Base-by-base conservation (phyloP, 1,140 invertebrate genomes). In the Halesus radiatus region DNA sequence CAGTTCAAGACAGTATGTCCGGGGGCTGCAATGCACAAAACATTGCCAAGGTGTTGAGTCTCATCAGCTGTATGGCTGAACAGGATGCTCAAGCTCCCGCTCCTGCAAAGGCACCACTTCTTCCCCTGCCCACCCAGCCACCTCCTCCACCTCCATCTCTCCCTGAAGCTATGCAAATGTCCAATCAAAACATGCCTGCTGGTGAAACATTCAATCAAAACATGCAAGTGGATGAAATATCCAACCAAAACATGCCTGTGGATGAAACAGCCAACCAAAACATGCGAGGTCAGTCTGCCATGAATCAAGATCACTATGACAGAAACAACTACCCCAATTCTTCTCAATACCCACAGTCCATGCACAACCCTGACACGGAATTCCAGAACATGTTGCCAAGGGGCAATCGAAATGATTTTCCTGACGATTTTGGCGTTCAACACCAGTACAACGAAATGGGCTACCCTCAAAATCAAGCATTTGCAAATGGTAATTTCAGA, bases 31-130 rank as follows among this genome's bases (percentile, higher is more conserved):
- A 54, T 74, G 23, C 72, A 8, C 10, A 74, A 74, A 54, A 52
- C n/a, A 76, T 76, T 20, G 53, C 54, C 15, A 60, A 76, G 22
- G 56, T 76, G 16, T 76, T 76, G 22, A 76, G 56, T 58, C 53
- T 76, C 22, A 62, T 76, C 7, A 32, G 32, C 3, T 60, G 56
- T 32, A 45, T 76, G 26, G 32, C 74, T 13, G 32, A 26, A 18
- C 74, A 76, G 50, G 32, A n/a, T 72, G 20, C 68, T 50, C 10
- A 13, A 72, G 10, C 16, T 4, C 16, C 16, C 26, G 37, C 56
- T 29, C n/a, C 20, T 56, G 54, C 54, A 18, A n/a, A 18, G n/a
- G 62, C 62, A 26, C 26, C 26, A 29, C 16, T 26, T 66, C 62
- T 15, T 10, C 16, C 62, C 26, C 13, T 29, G 22, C 13, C 22